phyloP scores from a whole-genome alignment of 2,797 vertebrate species.

The Emys orbicularis region DNA sequence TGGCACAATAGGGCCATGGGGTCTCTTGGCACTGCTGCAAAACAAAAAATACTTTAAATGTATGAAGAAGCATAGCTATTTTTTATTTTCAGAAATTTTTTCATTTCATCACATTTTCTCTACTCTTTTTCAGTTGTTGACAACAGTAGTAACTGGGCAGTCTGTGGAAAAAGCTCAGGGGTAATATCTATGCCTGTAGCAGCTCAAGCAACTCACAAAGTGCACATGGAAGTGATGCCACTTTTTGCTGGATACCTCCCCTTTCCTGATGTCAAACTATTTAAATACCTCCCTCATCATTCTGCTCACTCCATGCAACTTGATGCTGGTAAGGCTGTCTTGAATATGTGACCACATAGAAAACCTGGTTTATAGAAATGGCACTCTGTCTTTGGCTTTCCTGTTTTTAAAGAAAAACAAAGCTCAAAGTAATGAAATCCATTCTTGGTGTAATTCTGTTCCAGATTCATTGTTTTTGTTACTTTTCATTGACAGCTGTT shows the following conservation, averaged over 20 bases:
- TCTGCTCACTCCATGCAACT: slow-evolving; percentile 88
- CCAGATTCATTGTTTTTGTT: not conserved
- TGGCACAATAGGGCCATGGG: not conserved
- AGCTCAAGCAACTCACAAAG: slow-evolving; percentile 89
- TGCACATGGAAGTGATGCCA: slow-evolving; percentile 97
- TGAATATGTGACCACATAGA: not conserved
- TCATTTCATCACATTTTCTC: not conserved
- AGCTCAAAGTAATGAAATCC: not conserved
- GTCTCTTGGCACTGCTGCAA: not conserved
- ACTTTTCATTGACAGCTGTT: not conserved
- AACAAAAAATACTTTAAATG: not conserved
- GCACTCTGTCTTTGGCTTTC: not conserved
- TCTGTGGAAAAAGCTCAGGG: slow-evolving; percentile 97
- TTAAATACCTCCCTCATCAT: slow-evolving; percentile 95
- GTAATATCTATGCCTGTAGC: slow-evolving; percentile 92
- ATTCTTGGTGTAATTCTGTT: not conserved
- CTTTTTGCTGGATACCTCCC: slow-evolving; percentile 95
- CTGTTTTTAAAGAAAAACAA: not conserved
- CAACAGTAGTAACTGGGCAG: slow-evolving; percentile 98
- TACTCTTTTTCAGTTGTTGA: slow-evolving; percentile 89
- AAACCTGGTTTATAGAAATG: not conserved
- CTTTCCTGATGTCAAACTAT: slow-evolving; percentile 93
- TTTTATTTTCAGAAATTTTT: not conserved
- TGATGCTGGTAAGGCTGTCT: slow-evolving; percentile 89
- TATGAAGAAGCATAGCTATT: not conserved